phyloP scores from a whole-genome alignment of 2,113 vertebrate species.

The Cathartes aura region DNA sequence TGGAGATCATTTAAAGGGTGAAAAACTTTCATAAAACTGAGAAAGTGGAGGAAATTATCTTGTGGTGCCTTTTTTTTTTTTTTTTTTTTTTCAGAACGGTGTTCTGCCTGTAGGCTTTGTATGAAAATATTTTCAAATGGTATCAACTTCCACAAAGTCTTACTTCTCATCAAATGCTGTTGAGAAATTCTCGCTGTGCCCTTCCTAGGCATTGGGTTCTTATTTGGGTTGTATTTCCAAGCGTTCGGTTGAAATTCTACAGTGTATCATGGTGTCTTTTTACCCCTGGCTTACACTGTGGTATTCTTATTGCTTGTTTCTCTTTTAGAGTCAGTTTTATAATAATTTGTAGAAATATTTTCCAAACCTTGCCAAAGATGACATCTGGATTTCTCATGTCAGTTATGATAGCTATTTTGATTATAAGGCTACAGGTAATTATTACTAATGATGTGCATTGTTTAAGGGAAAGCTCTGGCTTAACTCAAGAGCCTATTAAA shows the following conservation, averaged over 20 bases:
- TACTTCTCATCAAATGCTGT: background rate
- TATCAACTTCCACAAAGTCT: background rate
- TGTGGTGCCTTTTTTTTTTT: background rate
- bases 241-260: background rate
- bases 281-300: background rate
- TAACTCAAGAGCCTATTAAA: slow-evolving; percentile 30
- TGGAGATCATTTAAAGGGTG: background rate
- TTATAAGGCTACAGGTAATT: slow-evolving; percentile 60
- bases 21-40: background rate
- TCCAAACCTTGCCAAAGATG: slow-evolving; percentile 30
- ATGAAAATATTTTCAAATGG: background rate
- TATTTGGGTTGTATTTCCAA: background rate
- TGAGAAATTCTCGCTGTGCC: background rate
- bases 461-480: slow-evolving; percentile 38
- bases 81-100: background rate
- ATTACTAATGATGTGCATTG: slow-evolving; percentile 42
- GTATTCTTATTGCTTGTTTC: background rate
- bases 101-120: background rate
- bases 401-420: slow-evolving; percentile 41
- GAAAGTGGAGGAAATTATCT: background rate
- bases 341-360: background rate
- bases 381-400: slow-evolving; percentile 54
- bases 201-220: background rate
- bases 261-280: background rate
- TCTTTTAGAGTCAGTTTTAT: background rate